Conservation (phyloP, 1,140 invertebrate species). For the Bombus ignitus region DNA sequence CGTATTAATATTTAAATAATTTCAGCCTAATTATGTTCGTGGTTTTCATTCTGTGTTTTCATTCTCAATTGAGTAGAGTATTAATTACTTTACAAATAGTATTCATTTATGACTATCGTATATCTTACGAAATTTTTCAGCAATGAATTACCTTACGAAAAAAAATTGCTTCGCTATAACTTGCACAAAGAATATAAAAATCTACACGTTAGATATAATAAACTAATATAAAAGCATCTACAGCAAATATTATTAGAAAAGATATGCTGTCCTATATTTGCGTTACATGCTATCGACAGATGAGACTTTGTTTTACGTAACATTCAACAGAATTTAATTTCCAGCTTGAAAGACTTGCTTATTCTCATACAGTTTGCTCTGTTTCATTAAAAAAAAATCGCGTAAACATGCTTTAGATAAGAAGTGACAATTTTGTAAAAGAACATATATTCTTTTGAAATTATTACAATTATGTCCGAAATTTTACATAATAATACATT, state of each 20-base stretch:
- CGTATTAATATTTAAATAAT: neutral
- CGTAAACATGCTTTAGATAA: neutral
- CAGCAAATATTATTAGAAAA: neutral
- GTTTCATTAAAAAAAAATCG: neutral
- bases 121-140: neutral
- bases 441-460: neutral
- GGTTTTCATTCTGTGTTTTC: neutral
- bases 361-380: neutral
- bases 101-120: neutral
- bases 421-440: neutral
- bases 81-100: neutral
- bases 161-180: neutral
- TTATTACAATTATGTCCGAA: neutral
- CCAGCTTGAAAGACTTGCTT: neutral
- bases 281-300: conserved; percentile 15
- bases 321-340: conserved; percentile 8
- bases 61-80: neutral
- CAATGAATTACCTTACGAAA: neutral
- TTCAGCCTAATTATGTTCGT: neutral
- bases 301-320: conserved; percentile 11
- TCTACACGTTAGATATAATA: neutral
- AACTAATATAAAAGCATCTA: neutral
- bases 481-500: no score
- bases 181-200: neutral
- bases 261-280: neutral